Percentiles rank a stretch among this genome's conserved stretches.
phyloP scores from a whole-genome alignment of 2,888 invertebrate species.

The Archips xylosteana region DNA sequence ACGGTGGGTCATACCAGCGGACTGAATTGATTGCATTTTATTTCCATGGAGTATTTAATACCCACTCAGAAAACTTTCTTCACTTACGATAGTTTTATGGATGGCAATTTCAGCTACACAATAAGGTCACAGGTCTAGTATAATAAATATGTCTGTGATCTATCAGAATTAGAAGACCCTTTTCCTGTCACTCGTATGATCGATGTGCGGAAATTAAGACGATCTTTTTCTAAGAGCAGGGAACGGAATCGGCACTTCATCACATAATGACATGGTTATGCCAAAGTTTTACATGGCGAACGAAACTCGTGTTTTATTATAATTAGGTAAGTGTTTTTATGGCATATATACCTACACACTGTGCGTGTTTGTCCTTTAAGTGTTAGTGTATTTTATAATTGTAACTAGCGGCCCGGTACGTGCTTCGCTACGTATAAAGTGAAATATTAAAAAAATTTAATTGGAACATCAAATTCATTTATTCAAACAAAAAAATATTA shows the following conservation, averaged over 20 bases:
- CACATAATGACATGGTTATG: slow-evolving; percentile 44
- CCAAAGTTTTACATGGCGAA: slow-evolving; percentile 28
- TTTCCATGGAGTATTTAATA: background rate
- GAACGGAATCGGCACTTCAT: slow-evolving; percentile 67
- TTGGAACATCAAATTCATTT: too few species aligned
- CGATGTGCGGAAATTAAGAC: slow-evolving; percentile 84
- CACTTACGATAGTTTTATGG: background rate
- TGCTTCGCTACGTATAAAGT: too few species aligned
- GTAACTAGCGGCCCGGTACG: too few species aligned
- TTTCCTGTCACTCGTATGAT: slow-evolving; percentile 78
- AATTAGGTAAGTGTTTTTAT: slow-evolving; percentile 1
- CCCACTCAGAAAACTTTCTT: background rate
- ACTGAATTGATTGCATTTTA: background rate
- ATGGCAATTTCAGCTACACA: slow-evolving; percentile 44
- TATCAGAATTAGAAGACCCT: slow-evolving; percentile 83
- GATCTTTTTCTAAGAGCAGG: slow-evolving; percentile 79
- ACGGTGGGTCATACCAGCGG: background rate
- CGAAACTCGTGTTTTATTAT: background rate
- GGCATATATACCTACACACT: background rate
- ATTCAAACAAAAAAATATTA: too few species aligned
- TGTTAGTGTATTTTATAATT: too few species aligned
- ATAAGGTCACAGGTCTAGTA: slow-evolving; percentile 64
- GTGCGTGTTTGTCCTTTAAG: too few species aligned
- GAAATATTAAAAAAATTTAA: too few species aligned
- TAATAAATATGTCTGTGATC: slow-evolving; percentile 80